Base-by-base conservation (phyloP, 2,888 invertebrate species). In the Slavum lentiscoides region DNA sequence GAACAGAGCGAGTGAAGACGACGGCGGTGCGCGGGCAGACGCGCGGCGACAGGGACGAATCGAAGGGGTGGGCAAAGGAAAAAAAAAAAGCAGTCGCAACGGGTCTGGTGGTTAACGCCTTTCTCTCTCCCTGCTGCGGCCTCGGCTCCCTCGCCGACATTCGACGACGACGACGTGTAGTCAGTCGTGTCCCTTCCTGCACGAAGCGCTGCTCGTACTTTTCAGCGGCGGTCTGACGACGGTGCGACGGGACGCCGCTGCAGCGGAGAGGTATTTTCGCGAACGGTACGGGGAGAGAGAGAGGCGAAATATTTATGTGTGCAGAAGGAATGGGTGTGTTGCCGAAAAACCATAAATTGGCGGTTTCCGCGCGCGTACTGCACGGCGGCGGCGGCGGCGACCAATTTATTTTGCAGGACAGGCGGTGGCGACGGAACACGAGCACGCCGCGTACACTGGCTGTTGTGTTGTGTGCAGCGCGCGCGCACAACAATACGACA, bases 281-380 rank as follows among this genome's bases (percentile, higher is more conserved):
- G 43, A 67, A 23, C 3, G 49, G 39, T 15, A 49, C 15, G 67
- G 11, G n/a, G 21, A 11, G n/a, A 8, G 39, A 39, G 59, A 19
- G 1, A 49, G 15, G 68, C 49, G 49, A 49, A 15, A 30, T 53
- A 53, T 53, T 13, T 19, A 19, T 19, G 11, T 5, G 11, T 1
- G 11, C 6, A 30, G 2, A 17, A n/a, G 21, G 68, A 43, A 55
- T 59, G 77, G 69, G 69, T 58, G 70, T 62, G 70, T 80, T 80
- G 64, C 72, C 64, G 70, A 80, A 80, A 80, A 80, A 80, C 80
- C 80, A 80, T 80, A 80, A 80, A 80, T 80, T 72, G 72, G 80
- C 64, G 80, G 80, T 80, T 80, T 80, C 80, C 70, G 64, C 64
- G 62, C 80, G 49, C 49, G 43, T 7, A 30, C 30, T 30, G n/a